Conservation (phyloP, 2,113 vertebrate species). For the Platycercus adscitus region DNA sequence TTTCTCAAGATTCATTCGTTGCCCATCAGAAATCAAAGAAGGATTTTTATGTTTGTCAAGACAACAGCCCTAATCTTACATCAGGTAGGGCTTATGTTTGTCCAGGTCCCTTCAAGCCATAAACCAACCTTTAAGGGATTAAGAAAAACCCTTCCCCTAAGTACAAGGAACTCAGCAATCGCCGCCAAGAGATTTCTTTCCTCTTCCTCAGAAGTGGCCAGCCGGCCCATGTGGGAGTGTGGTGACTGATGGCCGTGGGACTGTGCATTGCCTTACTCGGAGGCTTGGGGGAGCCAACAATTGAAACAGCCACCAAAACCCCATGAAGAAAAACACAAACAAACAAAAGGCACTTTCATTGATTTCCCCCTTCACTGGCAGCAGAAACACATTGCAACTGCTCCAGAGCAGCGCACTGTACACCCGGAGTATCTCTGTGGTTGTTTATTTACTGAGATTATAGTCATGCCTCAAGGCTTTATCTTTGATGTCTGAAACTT, state of each 20-base stretch:
- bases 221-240: neutral
- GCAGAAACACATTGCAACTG: neutral
- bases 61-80: neutral
- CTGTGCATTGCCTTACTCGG: neutral
- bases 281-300: neutral
- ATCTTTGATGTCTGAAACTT: slow-evolving; percentile 30
- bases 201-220: neutral
- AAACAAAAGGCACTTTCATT: neutral
- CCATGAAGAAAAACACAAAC: rapidly evolving
- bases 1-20: neutral
- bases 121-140: neutral
- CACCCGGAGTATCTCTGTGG: neutral
- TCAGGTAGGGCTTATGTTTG: neutral
- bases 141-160: neutral
- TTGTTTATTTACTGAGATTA: slow-evolving; percentile 45
- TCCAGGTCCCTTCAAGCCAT: neutral
- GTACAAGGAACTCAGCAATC: neutral
- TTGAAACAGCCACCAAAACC: neutral
- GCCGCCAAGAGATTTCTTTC: neutral
- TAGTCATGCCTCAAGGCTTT: neutral
- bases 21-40: neutral
- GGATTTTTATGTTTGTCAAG: neutral
- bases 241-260: neutral
- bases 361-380: slow-evolving; percentile 5
- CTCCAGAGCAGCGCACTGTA: neutral